Conservation (phyloP, 2,797 vertebrate genomes). For the Lacerta bilineata region DNA sequence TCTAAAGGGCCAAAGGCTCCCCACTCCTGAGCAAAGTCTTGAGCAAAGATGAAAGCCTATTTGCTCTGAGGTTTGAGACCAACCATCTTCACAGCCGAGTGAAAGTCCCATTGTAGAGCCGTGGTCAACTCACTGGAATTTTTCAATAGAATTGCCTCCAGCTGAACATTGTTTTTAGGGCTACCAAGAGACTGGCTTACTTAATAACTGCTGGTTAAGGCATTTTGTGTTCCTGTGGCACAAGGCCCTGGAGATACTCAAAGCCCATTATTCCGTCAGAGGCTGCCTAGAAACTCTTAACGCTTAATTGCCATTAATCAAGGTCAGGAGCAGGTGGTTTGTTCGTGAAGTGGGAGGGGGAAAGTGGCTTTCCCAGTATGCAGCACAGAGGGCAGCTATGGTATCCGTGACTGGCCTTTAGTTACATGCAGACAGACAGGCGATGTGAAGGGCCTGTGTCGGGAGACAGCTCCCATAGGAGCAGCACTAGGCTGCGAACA, state of each 20-base stretch:
- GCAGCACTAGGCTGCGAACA: background rate
- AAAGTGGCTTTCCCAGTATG: slow-evolving; percentile 56
- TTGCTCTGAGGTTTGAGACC: background rate
- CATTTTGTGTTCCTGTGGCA: background rate
- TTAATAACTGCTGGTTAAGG: slow-evolving; percentile 14
- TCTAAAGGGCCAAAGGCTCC: no score
- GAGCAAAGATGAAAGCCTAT: background rate
- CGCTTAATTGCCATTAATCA: slow-evolving; percentile 56
- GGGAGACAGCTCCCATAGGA: background rate
- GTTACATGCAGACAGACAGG: slow-evolving; percentile 18
- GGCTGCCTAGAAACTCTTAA: slow-evolving; percentile 34
- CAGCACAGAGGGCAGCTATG: slow-evolving; percentile 32
- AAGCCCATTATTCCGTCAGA: background rate
- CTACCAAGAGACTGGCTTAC: background rate
- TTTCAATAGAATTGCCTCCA: background rate
- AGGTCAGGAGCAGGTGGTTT: slow-evolving; percentile 70
- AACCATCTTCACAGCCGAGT: background rate
- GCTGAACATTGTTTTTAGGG: background rate
- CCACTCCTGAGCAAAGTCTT: background rate
- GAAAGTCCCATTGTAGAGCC: background rate
- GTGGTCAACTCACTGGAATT: background rate
- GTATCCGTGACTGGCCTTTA: slow-evolving; percentile 51
- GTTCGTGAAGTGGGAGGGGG: slow-evolving; percentile 31
- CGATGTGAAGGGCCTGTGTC: slow-evolving; percentile 4
- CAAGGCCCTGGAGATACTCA: slow-evolving; percentile 38